Evolutionary conservation across 2,113 vertebrate genomes (phyloP).

Genomic region (Cebidichthys violaceus): DNA sequence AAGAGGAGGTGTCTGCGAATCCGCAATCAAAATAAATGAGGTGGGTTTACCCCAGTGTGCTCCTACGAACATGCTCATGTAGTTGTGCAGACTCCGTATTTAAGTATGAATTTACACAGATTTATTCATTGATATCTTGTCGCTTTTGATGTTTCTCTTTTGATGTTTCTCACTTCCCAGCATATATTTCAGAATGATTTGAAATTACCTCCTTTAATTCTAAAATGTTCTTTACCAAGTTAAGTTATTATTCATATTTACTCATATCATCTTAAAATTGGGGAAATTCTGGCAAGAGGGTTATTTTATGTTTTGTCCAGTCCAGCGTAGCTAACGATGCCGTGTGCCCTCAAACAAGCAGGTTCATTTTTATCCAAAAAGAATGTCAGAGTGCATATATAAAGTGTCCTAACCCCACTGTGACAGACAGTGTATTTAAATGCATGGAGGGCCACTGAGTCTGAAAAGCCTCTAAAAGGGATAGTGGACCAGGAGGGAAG

Average conservation of each 20-base stretch:
- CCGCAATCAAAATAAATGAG: constrained; percentile 99
- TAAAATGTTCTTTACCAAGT: constrained; percentile 12
- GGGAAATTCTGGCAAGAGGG: neutral
- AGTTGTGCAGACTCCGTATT: neutral
- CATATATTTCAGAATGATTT: neutral
- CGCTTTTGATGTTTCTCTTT: constrained; percentile 18
- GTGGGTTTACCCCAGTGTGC: constrained; percentile 35
- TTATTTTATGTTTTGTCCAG: constrained; percentile 10
- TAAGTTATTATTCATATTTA: constrained; percentile 1
- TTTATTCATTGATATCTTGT: constrained; percentile 48
- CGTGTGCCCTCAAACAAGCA: constrained; percentile 23
- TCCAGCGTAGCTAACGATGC: constrained; percentile 6
- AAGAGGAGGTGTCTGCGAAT: constrained; percentile 99
- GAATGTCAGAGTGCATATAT: constrained; percentile 10
- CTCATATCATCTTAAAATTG: neutral
- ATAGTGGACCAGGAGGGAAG: constrained; percentile 11
- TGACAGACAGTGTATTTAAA: constrained; percentile 17
- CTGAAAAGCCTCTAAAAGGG: constrained; percentile 15
- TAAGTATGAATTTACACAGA: constrained; percentile 17
- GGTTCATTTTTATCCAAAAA: neutral
- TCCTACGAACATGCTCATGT: neutral
- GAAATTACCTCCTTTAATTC: neutral
- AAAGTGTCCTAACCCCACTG: neutral
- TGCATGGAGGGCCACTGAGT: neutral
- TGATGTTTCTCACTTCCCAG: neutral